Evolutionary conservation across 2,113 vertebrate genomes (phyloP), one percentile per base, ranked within the genome.

Genomic region (Benitochromis conjunctus): DNA sequence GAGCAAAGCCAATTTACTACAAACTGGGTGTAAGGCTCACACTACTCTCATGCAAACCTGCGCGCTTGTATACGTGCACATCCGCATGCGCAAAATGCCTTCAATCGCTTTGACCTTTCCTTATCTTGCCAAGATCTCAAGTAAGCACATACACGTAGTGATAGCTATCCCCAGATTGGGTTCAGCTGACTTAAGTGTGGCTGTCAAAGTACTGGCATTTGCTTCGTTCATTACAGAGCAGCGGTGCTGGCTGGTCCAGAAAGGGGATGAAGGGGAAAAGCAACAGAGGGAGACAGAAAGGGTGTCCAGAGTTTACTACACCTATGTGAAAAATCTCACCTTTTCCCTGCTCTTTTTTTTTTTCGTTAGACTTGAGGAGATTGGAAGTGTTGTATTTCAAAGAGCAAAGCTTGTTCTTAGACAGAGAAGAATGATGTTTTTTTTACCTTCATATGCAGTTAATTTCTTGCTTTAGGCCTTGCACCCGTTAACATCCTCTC

Each of bases 101-200:
- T 9, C 29, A 24, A 62, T 88, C 38, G 24, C 58, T 79, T 81
- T 83, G 82, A 89, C 88, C 90, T 85, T 64, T 64, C 8, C 26
- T 26, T 34, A 31, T 29, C 66, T 80, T 69, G 69, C 79, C 86
- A 89, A 69, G 60, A 48, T 86, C 86, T 57, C 56, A 80, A 26
- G 26, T 38, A 84, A 48, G 21, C 53, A 26, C 26, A 46, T 11
- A 77, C 38, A 82, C 86, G 34, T 48, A 81, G 92, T 86, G 94
- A 94, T 97, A 94, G 92, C 96, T 96, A 97, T 97, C 96, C 93
- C 87, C 94, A 95, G 96, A 96, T 95, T 96, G 90, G 93, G 96
- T 97, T 97, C 95, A 82, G 81, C 56, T 94, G 92, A 94, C 92
- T 93, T 93, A 83, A 46, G 86, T 74, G 93, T 85, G 84, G 92